A percentile compares a stretch with the other conserved stretches of the same genome.
These are phyloP conservation scores for Alloscopus bannaensis DNA, from an alignment of 2,888 invertebrate genomes.

Conservation along the genomic window DNA sequence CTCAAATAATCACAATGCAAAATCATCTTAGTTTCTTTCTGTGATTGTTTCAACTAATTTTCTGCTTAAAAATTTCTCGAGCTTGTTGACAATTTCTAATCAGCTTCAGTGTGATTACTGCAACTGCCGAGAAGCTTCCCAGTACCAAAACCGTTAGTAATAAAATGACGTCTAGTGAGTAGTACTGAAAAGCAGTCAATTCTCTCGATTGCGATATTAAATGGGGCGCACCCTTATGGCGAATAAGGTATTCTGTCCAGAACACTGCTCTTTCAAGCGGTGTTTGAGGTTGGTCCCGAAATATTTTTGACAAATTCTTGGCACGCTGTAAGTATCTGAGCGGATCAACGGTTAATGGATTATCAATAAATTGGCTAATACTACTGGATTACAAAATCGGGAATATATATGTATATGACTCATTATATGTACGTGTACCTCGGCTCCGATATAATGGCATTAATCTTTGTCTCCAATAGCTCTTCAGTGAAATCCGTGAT, in stretches of 20 bases:
- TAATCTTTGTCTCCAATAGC: conserved; percentile 37
- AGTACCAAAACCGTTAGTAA: conserved; percentile 20
- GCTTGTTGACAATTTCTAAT: too few species aligned
- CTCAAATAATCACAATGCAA: too few species aligned
- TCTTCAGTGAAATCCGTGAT: conserved; percentile 58
- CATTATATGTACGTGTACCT: too few species aligned
- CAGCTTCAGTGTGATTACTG: not conserved
- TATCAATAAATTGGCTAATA: too few species aligned
- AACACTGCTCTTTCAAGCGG: conserved; percentile 74
- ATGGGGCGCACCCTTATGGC: conserved; percentile 72
- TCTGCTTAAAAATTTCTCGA: too few species aligned
- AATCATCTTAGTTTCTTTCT: too few species aligned
- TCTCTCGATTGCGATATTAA: conserved; percentile 50
- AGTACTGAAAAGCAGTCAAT: conserved; percentile 53
- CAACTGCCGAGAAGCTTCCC: not conserved
- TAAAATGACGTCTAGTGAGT: conserved; percentile 48
- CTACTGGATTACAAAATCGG: too few species aligned
- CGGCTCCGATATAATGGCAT: conserved; percentile 42
- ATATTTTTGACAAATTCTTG: conserved; percentile 48
- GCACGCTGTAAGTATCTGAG: conserved; percentile 11
- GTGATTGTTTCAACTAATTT: too few species aligned
- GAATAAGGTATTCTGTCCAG: conserved; percentile 73
- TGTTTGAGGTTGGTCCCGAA: conserved; percentile 63
- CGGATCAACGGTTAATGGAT: too few species aligned
- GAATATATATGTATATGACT: too few species aligned